Evolutionary conservation across 2,888 invertebrate genomes (phyloP).

Genomic region (Dilophus febrilis): DNA sequence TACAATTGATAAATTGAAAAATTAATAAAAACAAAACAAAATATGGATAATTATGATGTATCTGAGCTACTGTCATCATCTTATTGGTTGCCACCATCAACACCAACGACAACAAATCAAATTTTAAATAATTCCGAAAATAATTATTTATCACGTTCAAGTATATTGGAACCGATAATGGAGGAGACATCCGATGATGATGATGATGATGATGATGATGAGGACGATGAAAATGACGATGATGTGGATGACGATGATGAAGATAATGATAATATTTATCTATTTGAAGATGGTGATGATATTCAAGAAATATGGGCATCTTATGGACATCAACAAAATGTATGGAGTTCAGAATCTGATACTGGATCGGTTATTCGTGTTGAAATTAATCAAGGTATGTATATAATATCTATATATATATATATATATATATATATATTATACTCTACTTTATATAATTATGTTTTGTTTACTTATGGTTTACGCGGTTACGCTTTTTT

Average conservation of each 20-base stretch:
- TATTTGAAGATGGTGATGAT: conserved; percentile 33
- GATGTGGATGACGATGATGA: too few species aligned
- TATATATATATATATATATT: too few species aligned
- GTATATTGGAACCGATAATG: conserved; percentile 62
- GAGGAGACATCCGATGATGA: conserved; percentile 76
- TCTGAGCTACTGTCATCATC: neutral
- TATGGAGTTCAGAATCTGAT: conserved; percentile 50
- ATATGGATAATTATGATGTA: conserved; percentile 3
- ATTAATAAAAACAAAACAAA: too few species aligned
- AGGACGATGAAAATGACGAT: neutral
- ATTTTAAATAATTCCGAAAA: neutral
- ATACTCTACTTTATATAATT: neutral
- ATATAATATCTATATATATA: too few species aligned
- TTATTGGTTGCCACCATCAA: neutral
- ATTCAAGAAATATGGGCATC: conserved; percentile 2
- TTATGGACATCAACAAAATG: conserved; percentile 16
- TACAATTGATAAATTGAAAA: neutral
- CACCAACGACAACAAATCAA: neutral
- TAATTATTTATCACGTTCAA: conserved; percentile 11
- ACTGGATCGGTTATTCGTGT: conserved; percentile 66
- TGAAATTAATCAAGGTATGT: conserved; percentile 31
- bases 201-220: conserved; percentile 15
- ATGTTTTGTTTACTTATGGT: neutral
- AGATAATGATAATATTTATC: neutral
- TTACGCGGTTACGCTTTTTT: too few species aligned